These are phyloP conservation scores for Dromius quadrimaculatus DNA, from an alignment of 2,888 invertebrate species.

Conservation along the genomic window DNA sequence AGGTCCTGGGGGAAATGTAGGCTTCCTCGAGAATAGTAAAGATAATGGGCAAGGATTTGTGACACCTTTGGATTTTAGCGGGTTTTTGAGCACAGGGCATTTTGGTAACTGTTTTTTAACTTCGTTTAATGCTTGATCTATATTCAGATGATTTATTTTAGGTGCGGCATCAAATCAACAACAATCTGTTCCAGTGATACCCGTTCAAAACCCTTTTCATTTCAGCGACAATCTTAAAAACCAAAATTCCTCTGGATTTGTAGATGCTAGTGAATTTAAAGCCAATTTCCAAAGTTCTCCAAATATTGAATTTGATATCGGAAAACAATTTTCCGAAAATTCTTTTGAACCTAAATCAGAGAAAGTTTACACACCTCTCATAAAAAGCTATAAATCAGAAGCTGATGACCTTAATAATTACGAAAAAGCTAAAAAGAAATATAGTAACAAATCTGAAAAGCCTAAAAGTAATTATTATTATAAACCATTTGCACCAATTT, in stretches of 20 bases:
- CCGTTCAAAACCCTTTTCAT: conserved; percentile 55
- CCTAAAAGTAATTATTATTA: conserved; percentile 4
- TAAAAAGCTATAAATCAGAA: conserved; percentile 33
- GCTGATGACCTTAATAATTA: conserved; percentile 38
- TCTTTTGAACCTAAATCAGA: conserved; percentile 33
- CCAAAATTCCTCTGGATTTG: conserved; percentile 57
- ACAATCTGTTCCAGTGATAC: conserved; percentile 56
- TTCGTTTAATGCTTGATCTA: neutral
- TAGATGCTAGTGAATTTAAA: conserved; percentile 56
- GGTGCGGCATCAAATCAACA: conserved; percentile 54
- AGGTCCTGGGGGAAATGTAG: conserved; percentile 33
- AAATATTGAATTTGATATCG: conserved; percentile 62
- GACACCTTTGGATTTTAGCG: conserved; percentile 70
- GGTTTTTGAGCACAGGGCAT: conserved; percentile 68
- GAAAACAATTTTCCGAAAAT: conserved; percentile 16
- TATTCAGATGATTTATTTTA: conserved; percentile 46
- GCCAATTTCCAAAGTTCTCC: conserved; percentile 56
- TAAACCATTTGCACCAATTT: conserved; percentile 30
- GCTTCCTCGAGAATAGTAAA: conserved; percentile 39
- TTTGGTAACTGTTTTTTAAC: conserved; percentile 61
- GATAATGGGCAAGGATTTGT: conserved; percentile 67
- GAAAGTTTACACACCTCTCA: conserved; percentile 22
- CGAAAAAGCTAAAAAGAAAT: conserved; percentile 1
- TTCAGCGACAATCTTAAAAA: conserved; percentile 49
- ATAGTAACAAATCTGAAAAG: conserved; percentile 4